A percentile compares a stretch with the other conserved stretches of the same genome.
These are phyloP conservation scores for Hephaestus fuliginosus DNA, from an alignment of 2,797 vertebrate genomes.

Conservation along the genomic window DNA sequence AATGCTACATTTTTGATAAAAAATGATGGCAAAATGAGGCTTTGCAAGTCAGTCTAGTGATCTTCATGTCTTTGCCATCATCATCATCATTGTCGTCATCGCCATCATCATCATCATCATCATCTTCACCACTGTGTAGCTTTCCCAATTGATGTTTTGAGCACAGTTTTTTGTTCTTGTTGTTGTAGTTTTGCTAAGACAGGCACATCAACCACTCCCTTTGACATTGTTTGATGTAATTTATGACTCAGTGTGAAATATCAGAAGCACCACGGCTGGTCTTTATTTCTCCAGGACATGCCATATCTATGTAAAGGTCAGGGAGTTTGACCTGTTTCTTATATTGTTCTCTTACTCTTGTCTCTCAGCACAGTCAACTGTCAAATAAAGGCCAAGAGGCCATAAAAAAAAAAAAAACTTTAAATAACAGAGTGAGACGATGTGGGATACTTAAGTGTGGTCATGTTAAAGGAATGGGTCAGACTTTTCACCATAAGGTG, in stretches of 20 bases:
- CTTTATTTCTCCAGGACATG: neutral
- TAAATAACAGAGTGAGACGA: neutral
- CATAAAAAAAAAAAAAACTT: neutral
- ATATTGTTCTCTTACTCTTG: neutral
- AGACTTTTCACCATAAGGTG: neutral
- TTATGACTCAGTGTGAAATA: neutral
- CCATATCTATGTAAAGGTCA: neutral
- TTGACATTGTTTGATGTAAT: neutral
- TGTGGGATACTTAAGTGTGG: neutral
- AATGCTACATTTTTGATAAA: neutral
- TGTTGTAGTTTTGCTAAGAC: neutral
- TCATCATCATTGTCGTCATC: neutral
- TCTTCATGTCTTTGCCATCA: neutral
- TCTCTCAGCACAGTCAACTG: neutral
- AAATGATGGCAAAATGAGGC: too few species aligned
- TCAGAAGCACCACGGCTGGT: neutral
- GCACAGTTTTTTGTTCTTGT: neutral
- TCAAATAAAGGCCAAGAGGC: conserved; percentile 15
- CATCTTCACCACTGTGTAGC: too few species aligned
- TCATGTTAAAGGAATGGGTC: neutral
- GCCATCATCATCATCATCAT: neutral
- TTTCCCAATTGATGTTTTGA: conserved; percentile 7
- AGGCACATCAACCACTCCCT: neutral
- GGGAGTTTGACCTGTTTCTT: neutral
- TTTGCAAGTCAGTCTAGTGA: neutral